phyloP scores from a whole-genome alignment of 2,113 vertebrate species.

The Mus pahari region DNA sequence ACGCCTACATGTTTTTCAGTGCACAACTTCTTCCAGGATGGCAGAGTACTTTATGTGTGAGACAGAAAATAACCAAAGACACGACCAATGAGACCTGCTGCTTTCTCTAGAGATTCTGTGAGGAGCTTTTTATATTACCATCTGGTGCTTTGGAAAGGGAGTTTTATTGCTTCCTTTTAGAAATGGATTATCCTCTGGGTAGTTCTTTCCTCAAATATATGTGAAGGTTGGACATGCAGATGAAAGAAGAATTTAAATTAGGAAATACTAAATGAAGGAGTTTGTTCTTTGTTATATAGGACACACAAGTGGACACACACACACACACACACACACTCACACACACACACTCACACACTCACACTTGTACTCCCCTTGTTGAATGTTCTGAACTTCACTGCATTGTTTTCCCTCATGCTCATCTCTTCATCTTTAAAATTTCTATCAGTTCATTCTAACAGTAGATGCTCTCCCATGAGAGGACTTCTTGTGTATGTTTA shows the following conservation, averaged over 20 bases:
- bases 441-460: neutral
- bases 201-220: constrained; percentile 10
- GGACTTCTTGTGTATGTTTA: neutral
- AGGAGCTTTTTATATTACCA: constrained; percentile 28
- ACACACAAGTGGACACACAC: neutral
- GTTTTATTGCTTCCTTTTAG: constrained; percentile 45
- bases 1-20: neutral
- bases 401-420: constrained; percentile 22
- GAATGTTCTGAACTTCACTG: neutral
- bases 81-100: neutral
- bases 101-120: constrained; percentile 21
- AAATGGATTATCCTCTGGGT: constrained; percentile 32
- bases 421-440: constrained; percentile 33
- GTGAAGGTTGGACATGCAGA: neutral
- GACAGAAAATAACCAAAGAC: constrained; percentile 11
- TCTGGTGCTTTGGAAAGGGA: constrained; percentile 19
- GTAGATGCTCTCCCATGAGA: neutral
- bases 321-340: too few species aligned
- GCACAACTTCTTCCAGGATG: neutral
- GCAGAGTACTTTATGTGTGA: neutral
- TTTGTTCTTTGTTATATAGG: constrained; percentile 29
- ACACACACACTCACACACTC: too few species aligned
- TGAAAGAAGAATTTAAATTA: constrained; percentile 62
- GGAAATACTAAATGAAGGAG: constrained; percentile 46
- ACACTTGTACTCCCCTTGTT: neutral